Conservation (phyloP, 2,797 vertebrate species). For the Pogonophryne albipinna region DNA sequence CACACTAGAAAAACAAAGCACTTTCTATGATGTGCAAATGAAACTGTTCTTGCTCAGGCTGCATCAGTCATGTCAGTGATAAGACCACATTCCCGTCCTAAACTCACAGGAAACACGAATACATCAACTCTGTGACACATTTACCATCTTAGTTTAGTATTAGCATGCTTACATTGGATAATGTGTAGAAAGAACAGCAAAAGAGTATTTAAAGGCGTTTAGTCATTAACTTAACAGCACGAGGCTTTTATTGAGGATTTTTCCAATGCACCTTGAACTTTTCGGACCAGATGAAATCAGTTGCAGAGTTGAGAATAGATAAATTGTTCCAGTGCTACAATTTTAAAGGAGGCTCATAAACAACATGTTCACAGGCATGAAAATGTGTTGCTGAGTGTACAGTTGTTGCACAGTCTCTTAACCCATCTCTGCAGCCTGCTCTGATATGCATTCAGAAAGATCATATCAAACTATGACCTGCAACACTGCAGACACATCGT, state of each 20-base stretch:
- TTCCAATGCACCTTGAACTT: neutral
- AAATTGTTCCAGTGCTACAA: neutral
- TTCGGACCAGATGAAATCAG: neutral
- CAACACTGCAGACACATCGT: neutral
- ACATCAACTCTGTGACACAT: neutral
- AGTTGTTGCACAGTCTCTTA: neutral
- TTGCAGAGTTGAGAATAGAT: neutral
- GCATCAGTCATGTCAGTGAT: neutral
- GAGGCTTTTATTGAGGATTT: too few species aligned
- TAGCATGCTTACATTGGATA: neutral
- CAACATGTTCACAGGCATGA: neutral
- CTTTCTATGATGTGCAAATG: neutral
- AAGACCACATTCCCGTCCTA: neutral
- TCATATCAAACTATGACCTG: neutral
- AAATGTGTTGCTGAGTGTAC: neutral
- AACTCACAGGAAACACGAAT: neutral
- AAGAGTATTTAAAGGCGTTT: neutral
- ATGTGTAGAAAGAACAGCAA: neutral
- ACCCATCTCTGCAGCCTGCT: too few species aligned
- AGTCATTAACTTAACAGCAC: neutral
- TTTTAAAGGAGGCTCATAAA: neutral
- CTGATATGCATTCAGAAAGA: neutral
- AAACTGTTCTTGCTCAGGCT: slow-evolving; percentile 1
- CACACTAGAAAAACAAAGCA: neutral
- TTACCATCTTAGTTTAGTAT: neutral